Base-by-base conservation (phyloP, 1,140 invertebrate species). In the Pissodes strobi region DNA sequence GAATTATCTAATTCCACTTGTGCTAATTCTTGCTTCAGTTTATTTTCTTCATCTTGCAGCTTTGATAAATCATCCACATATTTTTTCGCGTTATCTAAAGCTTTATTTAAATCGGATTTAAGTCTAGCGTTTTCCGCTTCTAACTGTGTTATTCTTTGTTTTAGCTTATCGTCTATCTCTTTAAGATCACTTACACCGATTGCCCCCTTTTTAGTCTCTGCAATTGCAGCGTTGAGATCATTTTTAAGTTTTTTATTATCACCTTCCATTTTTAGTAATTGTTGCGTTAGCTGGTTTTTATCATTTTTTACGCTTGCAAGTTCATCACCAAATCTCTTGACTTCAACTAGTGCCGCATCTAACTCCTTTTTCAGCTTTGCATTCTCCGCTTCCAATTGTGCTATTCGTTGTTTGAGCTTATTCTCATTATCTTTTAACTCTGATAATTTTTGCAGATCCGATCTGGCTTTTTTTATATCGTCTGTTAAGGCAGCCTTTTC, bases 301-400 rank as follows among this genome's bases (percentile, higher is more conserved):
- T 66, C 64, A 2, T 48, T 23, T 37, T 65, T 46, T 1, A 53
- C 17, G 19, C 48, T 19, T 3, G 53, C n/a, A 17, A 59, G 17
- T 18, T 25, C 39, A 43, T 49, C 18, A 8, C 21, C 27, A 12
- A 63, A 18, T 38, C 52, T 37, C 12, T 58, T 59, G 0, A 13
- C 8, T 30, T 63, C 55, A 21, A 15, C 48, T 8, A 39, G 8
- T 9, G 57, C 34, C 10, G 18, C 27, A 52, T 58, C 43, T 18
- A 70, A 27, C 2, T 65, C 61, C 10, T 52, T 43, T 25, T 59
- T 67, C 17, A 67, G 39, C 37, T 51, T 64, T 1, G 25, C 27
- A 53, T 70, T 70, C 37, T 68, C 65, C 6, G 57, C 27, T 43
- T 64, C 56, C 13, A 67, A 34, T 15, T 64, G 18, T 38, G 55